Percentiles rank a stretch among this genome's conserved stretches.
Conservation (phyloP, 2,113 vertebrate species). For the Dendropsophus ebraccatus region DNA sequence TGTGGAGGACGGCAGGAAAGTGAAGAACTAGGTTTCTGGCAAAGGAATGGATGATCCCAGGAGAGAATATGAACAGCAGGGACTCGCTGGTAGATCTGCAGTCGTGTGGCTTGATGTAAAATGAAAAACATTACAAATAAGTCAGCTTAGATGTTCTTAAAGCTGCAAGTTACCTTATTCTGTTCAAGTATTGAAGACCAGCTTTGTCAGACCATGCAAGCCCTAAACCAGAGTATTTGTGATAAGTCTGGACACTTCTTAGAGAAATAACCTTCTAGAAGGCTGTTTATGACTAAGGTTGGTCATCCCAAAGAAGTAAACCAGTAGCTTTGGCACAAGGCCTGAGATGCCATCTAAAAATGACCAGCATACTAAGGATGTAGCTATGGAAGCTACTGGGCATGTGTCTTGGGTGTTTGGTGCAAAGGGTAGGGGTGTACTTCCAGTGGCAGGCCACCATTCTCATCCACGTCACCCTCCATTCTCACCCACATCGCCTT, state of each 20-base stretch:
- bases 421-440: no score
- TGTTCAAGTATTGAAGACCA: background rate
- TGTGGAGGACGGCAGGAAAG: background rate
- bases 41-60: slow-evolving; percentile 1
- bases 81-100: background rate
- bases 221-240: no score
- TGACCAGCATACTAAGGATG: no score
- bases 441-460: no score
- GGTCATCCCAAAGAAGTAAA: no score
- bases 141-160: background rate
- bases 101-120: background rate
- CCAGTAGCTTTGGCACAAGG: no score
- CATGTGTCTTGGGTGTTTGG: no score
- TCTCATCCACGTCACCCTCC: no score
- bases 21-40: slow-evolving; percentile 11
- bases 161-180: background rate
- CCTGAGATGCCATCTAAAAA: no score
- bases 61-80: slow-evolving; percentile 19
- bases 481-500: no score
- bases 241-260: no score
- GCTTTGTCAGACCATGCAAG: background rate
- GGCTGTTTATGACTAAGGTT: background rate
- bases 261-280: background rate
- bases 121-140: background rate
- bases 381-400: no score